Conservation (phyloP, 2,888 invertebrate species). For the Agrochola circellaris region DNA sequence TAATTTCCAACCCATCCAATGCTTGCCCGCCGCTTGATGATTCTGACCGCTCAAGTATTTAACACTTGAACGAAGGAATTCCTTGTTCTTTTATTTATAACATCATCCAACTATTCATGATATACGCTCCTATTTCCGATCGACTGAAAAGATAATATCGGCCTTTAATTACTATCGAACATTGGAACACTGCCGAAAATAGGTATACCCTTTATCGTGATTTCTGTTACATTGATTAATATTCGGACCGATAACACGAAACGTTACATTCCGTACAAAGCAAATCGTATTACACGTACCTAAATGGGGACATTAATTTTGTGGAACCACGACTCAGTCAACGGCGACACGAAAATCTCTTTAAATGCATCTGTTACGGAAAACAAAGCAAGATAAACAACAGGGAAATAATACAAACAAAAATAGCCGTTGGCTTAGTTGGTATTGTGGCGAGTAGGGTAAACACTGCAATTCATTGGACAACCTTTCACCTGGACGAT, state of each 20-base stretch:
- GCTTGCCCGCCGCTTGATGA: constrained; percentile 76
- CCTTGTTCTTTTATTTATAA: constrained; percentile 69
- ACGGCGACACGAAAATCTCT: constrained; percentile 67
- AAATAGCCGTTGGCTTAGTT: constrained; percentile 70
- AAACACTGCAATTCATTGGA: constrained; percentile 81
- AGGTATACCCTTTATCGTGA: constrained; percentile 53
- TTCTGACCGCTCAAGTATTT: constrained; percentile 82
- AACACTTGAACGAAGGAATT: constrained; percentile 80
- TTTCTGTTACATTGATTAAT: constrained; percentile 65
- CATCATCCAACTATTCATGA: constrained; percentile 57
- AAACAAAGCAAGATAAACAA: constrained; percentile 74
- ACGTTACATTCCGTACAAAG: constrained; percentile 48
- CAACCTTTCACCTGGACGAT: constrained; percentile 86
- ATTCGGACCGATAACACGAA: constrained; percentile 46
- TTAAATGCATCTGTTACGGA: constrained; percentile 70
- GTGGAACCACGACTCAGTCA: constrained; percentile 58
- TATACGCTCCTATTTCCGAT: constrained; percentile 54
- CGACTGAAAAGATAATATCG: constrained; percentile 49
- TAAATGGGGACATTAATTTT: constrained; percentile 53
- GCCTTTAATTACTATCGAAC: constrained; percentile 59
- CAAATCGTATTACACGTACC: constrained; percentile 46
- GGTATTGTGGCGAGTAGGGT: constrained; percentile 71
- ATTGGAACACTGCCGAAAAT: constrained; percentile 59
- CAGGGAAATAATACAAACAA: constrained; percentile 66
- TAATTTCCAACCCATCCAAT: constrained; percentile 87